These are phyloP conservation scores for Indicator maculatus DNA, from an alignment of 2,113 vertebrate genomes.

Conservation along the genomic window DNA sequence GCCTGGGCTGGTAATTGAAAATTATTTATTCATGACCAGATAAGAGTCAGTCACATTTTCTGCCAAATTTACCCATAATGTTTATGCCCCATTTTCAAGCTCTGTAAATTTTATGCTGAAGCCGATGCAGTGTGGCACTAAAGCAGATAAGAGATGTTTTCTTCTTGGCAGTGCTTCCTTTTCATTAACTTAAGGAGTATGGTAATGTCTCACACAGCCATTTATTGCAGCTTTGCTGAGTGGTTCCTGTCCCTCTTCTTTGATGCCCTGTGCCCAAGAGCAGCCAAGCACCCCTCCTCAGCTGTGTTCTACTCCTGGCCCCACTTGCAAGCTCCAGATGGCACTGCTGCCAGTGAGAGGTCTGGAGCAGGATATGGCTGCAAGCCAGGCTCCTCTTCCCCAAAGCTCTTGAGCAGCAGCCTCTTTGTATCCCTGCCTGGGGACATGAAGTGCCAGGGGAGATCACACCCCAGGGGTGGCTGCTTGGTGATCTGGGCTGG, in stretches of 20 bases:
- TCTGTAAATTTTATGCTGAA: slow-evolving; percentile 82
- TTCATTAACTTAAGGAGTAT: slow-evolving; percentile 75
- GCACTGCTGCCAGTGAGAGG: background rate
- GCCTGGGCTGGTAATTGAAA: slow-evolving; percentile 73
- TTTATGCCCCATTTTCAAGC: slow-evolving; percentile 81
- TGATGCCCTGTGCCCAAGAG: background rate
- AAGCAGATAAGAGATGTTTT: slow-evolving; percentile 73
- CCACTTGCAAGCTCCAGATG: background rate
- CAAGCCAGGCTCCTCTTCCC: background rate
- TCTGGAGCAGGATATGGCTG: background rate
- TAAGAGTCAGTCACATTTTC: slow-evolving; percentile 77
- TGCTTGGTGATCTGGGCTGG: background rate
- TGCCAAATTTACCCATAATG: slow-evolving; percentile 81
- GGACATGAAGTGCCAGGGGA: background rate
- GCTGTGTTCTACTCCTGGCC: background rate
- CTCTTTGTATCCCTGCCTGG: background rate
- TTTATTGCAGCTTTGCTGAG: slow-evolving; percentile 29
- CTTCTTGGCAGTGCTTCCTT: slow-evolving; percentile 68
- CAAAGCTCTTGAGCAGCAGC: background rate
- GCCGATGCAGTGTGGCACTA: slow-evolving; percentile 66
- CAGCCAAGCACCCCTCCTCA: background rate
- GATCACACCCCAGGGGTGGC: background rate
- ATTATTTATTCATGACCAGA: slow-evolving; percentile 81
- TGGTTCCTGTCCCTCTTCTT: slow-evolving; percentile 27
- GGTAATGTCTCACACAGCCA: slow-evolving; percentile 64